Percentiles rank a stretch among this genome's conserved stretches.
These are phyloP conservation scores for Trematomus bernacchii DNA, from an alignment of 2,797 vertebrate genomes.

Conservation along the genomic window DNA sequence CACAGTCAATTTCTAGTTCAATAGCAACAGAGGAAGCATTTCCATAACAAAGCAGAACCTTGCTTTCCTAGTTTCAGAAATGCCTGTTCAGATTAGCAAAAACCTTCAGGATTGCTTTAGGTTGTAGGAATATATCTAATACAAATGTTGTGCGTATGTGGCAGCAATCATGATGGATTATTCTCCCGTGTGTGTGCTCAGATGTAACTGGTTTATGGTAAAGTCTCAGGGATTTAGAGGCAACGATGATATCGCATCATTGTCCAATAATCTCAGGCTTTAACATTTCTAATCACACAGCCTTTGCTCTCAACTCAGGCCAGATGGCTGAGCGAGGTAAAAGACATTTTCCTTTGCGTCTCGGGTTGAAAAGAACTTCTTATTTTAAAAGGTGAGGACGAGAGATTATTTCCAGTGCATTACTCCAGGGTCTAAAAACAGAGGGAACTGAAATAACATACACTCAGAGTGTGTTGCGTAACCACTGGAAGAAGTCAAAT, in stretches of 20 bases:
- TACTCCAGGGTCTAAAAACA: constrained; percentile 61
- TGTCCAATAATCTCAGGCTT: constrained; percentile 60
- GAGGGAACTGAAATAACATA: constrained; percentile 59
- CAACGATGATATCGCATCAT: constrained; percentile 45
- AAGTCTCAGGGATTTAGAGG: constrained; percentile 52
- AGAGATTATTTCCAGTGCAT: constrained; percentile 69
- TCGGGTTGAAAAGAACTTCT: constrained; percentile 54
- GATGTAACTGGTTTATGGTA: constrained; percentile 32
- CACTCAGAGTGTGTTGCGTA: constrained; percentile 68
- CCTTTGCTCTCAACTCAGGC: constrained; percentile 40
- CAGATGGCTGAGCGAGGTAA: constrained; percentile 60
- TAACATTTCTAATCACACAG: constrained; percentile 52
- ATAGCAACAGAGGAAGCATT: background rate
- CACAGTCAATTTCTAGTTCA: constrained; percentile 16
- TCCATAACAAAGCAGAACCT: background rate
- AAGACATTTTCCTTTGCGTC: constrained; percentile 46
- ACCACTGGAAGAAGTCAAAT: constrained; percentile 55
- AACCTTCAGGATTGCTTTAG: background rate
- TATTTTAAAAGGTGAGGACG: constrained; percentile 51
- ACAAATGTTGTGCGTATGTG: background rate
- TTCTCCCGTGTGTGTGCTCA: background rate
- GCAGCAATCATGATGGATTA: constrained; percentile 17
- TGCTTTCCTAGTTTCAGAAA: constrained; percentile 2
- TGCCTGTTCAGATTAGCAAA: constrained; percentile 6
- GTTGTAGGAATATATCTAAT: background rate